phyloP scores from a whole-genome alignment of 2,888 invertebrate species.

The Protodeltote pygarga region DNA sequence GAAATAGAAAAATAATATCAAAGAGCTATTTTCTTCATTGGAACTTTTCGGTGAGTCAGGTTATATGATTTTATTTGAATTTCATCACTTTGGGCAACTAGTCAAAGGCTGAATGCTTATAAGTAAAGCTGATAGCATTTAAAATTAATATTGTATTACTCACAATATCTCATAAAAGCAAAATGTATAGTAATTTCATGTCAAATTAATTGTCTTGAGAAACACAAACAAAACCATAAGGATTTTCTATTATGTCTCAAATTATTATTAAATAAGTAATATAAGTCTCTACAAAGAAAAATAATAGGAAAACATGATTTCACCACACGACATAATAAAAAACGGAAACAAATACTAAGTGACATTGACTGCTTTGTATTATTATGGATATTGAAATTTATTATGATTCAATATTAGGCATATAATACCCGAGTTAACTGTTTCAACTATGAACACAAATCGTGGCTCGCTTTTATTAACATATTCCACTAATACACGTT shows the following conservation, averaged over 20 bases:
- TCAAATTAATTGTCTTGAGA: conserved; percentile 68
- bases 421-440: conserved; percentile 73
- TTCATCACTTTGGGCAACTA: conserved; percentile 57
- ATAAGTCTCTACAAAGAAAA: conserved; percentile 67
- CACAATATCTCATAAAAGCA: conserved; percentile 66
- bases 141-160: conserved; percentile 50
- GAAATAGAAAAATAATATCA: conserved; percentile 87
- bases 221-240: conserved; percentile 71
- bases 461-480: conserved; percentile 78
- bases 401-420: conserved; percentile 71
- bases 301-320: conserved; percentile 75
- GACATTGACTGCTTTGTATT: conserved; percentile 65
- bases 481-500: conserved; percentile 75
- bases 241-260: conserved; percentile 78
- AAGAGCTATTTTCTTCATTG: conserved; percentile 80
- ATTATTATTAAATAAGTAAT: conserved; percentile 69
- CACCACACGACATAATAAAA: conserved; percentile 72
- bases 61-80: conserved; percentile 57
- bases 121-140: conserved; percentile 44
- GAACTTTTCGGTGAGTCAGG: conserved; percentile 79
- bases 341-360: conserved; percentile 63
- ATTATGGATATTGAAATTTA: conserved; percentile 77
- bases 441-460: conserved; percentile 84
- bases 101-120: conserved; percentile 48
- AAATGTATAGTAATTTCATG: conserved; percentile 59